These are phyloP conservation scores for Hermaeophaga mercurialis DNA, from an alignment of 2,888 invertebrate genomes.

Conservation along the genomic window DNA sequence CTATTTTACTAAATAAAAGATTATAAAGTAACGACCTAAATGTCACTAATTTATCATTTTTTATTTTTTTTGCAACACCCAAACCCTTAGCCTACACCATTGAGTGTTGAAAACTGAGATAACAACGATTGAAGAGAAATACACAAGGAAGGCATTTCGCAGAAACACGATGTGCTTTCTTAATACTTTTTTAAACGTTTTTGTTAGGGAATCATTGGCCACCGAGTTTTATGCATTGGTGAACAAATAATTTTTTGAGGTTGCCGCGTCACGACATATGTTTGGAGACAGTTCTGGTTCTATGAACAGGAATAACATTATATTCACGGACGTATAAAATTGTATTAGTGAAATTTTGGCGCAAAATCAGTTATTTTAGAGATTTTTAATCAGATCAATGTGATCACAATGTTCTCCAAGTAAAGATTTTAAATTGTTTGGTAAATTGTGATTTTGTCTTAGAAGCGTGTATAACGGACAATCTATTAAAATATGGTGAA, in stretches of 20 bases:
- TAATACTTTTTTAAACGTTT: conserved; percentile 35
- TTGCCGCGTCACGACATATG: conserved; percentile 7
- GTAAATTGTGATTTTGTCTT: too few species aligned
- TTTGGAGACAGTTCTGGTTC: neutral
- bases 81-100: neutral
- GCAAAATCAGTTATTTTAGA: too few species aligned
- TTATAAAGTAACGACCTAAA: too few species aligned
- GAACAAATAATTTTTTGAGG: conserved; percentile 18
- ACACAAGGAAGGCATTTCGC: conserved; percentile 18
- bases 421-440: too few species aligned
- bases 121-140: neutral
- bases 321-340: neutral
- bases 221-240: conserved; percentile 26
- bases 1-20: too few species aligned
- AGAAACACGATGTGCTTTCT: conserved; percentile 27
- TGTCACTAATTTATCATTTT: too few species aligned
- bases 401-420: too few species aligned
- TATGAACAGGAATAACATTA: neutral
- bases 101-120: neutral
- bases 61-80: too few species aligned
- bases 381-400: too few species aligned
- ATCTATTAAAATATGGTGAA: too few species aligned
- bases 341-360: too few species aligned
- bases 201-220: conserved; percentile 27
- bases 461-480: too few species aligned